Evolutionary conservation across 2,113 vertebrate genomes (phyloP), one percentile per base, ranked within the genome.

Genomic region (Pachyramphus minor): DNA sequence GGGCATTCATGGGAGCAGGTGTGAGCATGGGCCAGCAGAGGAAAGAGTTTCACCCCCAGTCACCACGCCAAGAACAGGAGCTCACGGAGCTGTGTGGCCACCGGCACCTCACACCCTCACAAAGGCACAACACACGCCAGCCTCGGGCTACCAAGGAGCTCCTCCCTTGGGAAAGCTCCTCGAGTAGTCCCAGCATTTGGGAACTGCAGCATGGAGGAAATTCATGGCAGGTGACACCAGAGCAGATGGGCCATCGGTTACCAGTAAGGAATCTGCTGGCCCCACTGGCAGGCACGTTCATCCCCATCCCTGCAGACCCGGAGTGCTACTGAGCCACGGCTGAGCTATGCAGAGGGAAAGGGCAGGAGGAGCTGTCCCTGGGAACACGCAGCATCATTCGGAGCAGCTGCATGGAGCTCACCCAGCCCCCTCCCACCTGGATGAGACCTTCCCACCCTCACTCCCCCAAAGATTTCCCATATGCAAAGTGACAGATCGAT

Each of bases 101-200:
- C 55, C 0, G 2, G 66, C 50, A 3, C 39, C 2, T 3, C 1
- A 3, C 91, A 30, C 42, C 44, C 10, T 31, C 3, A 5, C 6
- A 5, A 16, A 17, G 47, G 23, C 58, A 23, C 56, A 4, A 1
- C 1, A 3, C 2, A 1, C 53, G 1, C 45, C 28, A 14, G 4
- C 13, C 85, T 4, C 0, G 0, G 21, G 28, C n/a, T 1, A 1
- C 13, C 0, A 0, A 22, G 60, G 47, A 23, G 4, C 0, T 0
- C 2, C 35, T 35, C 60, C 66, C 17, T 5, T 1, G 1, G 52
- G 56, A 44, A 41, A 59, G 27, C 85, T 64, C 47, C 74, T 18
- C 0, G 0, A 49, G 62, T 0, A 27, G 22, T 56, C 62, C 77
- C 55, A 8, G 52, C 35, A 3, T 1, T 9, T 2, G 0, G 2